These are phyloP conservation scores for Drosophila sulfurigaster DNA, from an alignment of 1,140 invertebrate species.

Conservation along the genomic window DNA sequence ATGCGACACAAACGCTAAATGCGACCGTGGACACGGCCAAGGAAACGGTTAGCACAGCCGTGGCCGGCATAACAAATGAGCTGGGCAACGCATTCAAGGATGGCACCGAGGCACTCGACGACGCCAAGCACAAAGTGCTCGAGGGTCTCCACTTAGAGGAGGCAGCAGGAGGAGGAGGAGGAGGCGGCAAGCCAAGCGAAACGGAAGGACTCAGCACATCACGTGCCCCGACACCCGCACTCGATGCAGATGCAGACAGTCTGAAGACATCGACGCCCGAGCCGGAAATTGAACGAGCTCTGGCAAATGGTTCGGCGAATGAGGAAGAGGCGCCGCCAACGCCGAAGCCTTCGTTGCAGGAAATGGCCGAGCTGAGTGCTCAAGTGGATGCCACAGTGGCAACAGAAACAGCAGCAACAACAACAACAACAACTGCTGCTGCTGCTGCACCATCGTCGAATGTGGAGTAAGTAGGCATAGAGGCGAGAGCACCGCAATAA, in stretches of 20 bases:
- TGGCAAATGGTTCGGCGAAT: constrained; percentile 61
- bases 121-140: constrained; percentile 73
- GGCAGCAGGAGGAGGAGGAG: too few relatives aligned
- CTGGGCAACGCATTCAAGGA: constrained; percentile 77
- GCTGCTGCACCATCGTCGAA: neutral
- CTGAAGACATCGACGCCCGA: constrained; percentile 81
- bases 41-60: constrained; percentile 72
- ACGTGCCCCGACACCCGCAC: constrained; percentile 55
- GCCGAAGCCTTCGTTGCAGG: constrained; percentile 76
- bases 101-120: constrained; percentile 65
- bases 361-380: constrained; percentile 65
- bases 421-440: constrained; percentile 1
- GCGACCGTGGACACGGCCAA: constrained; percentile 72
- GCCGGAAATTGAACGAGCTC: constrained; percentile 79
- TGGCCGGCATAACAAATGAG: constrained; percentile 76
- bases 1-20: constrained; percentile 58
- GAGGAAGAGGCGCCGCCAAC: constrained; percentile 74
- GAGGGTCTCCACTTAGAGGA: constrained; percentile 68
- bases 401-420: neutral
- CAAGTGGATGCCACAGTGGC: constrained; percentile 32
- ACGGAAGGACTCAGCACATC: constrained; percentile 46
- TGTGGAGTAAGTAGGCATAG: constrained; percentile 20
- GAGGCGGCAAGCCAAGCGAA: constrained; percentile 1
- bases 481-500: constrained; percentile 8
- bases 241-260: constrained; percentile 67